Evolutionary conservation across 1,140 invertebrate species (phyloP).

Genomic region (Vollenhovia emeryi): DNA sequence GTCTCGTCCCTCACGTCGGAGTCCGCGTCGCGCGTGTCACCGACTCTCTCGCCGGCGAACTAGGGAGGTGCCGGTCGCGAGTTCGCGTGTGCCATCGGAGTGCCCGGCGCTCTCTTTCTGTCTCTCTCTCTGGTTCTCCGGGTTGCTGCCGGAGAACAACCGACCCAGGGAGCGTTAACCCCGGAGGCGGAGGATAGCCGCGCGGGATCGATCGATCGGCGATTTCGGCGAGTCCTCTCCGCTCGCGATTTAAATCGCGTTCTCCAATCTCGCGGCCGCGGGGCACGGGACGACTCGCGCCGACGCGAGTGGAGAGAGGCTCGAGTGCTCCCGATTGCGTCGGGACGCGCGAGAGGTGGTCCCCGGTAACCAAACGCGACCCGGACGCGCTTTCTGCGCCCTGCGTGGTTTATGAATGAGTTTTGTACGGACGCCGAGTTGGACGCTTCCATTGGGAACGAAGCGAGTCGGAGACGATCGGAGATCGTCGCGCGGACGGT

Average conservation of each 20-base stretch:
- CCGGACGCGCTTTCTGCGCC: neutral
- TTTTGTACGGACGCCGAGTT: neutral
- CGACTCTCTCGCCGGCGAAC: neutral
- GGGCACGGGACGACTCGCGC: neutral
- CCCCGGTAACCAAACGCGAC: neutral
- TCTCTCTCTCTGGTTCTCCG: neutral
- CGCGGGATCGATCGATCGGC: slow-evolving; percentile 36
- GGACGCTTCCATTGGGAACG: neutral
- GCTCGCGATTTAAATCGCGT: neutral
- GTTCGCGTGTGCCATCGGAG: neutral
- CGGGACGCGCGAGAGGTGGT: neutral
- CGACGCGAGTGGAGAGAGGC: neutral
- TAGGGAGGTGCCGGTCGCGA: neutral
- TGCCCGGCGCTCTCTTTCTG: neutral
- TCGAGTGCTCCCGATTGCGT: neutral
- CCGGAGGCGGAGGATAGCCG: slow-evolving; percentile 18
- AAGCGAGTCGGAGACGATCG: neutral
- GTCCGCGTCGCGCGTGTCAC: neutral
- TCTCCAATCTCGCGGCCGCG: too few relatives aligned
- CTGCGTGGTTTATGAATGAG: neutral
- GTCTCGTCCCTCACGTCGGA: slow-evolving; percentile 5
- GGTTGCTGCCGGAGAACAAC: neutral
- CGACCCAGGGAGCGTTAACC: slow-evolving; percentile 44
- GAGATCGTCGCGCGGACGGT: neutral
- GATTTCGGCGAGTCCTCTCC: neutral